Evolutionary conservation across 2,888 invertebrate species (phyloP).

Genomic region (Latrodectus hesperus): DNA sequence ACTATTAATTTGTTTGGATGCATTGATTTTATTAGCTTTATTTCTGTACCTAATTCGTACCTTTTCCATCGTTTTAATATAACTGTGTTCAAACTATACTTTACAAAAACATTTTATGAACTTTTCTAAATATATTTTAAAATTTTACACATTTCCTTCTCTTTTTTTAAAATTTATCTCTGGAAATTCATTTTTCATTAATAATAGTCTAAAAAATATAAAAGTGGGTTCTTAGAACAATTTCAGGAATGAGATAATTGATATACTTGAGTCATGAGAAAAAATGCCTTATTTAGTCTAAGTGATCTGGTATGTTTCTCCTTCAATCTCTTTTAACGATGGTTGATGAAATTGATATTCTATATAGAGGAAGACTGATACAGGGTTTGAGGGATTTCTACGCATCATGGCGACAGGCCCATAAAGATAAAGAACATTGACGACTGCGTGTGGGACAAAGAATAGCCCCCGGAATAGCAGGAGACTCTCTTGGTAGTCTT

Average conservation of each 20-base stretch:
- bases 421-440: not conserved
- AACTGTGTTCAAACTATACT: too few relatives aligned
- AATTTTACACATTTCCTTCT: too few relatives aligned
- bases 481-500: constrained; percentile 13
- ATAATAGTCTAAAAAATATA: not conserved
- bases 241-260: not conserved
- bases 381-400: constrained; percentile 16
- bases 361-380: constrained; percentile 32
- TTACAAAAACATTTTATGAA: too few relatives aligned
- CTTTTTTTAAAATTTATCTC: too few relatives aligned
- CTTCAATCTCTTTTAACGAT: constrained; percentile 45
- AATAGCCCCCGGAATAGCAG: constrained; percentile 14
- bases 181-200: too few relatives aligned
- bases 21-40: too few relatives aligned
- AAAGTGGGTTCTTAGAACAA: not conserved
- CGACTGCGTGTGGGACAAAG: constrained; percentile 1
- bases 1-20: too few relatives aligned
- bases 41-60: too few relatives aligned
- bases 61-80: too few relatives aligned
- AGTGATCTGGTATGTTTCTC: constrained; percentile 16
- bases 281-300: not conserved
- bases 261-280: not conserved
- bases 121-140: too few relatives aligned
- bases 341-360: constrained; percentile 50
- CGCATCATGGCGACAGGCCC: not conserved